Conservation (phyloP, 2,113 vertebrate genomes). For the Gymnocephalus cernua region DNA sequence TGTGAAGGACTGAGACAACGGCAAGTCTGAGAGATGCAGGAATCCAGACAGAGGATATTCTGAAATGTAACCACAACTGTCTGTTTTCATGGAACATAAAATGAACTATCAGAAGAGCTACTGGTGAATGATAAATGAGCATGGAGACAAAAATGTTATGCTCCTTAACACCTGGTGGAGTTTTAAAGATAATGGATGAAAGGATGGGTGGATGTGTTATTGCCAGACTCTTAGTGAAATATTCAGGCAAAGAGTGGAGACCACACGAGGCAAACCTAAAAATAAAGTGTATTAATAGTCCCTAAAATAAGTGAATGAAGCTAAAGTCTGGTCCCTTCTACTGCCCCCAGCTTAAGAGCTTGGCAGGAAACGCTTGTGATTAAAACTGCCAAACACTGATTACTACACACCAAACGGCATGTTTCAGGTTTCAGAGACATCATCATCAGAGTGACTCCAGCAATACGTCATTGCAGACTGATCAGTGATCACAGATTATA, state of each 20-base stretch:
- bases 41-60: background rate
- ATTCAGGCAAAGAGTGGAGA: constrained; percentile 10
- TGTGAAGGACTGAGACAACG: constrained; percentile 23
- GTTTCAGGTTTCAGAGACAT: constrained; percentile 51
- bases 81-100: constrained; percentile 27
- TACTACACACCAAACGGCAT: constrained; percentile 53
- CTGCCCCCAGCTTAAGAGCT: constrained; percentile 71
- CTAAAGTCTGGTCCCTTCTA: constrained; percentile 60
- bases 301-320: constrained; percentile 64
- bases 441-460: constrained; percentile 39
- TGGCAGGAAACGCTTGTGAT: constrained; percentile 64
- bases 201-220: constrained; percentile 9
- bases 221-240: constrained; percentile 36
- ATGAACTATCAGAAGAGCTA: background rate
- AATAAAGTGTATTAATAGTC: constrained; percentile 65
- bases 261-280: constrained; percentile 36
- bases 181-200: constrained; percentile 27
- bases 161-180: constrained; percentile 12
- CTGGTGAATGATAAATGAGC: constrained; percentile 27
- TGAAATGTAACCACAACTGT: constrained; percentile 21
- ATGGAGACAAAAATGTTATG: constrained; percentile 23
- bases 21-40: background rate
- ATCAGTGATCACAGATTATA: constrained; percentile 47
- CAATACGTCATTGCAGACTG: constrained; percentile 45
- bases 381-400: constrained; percentile 74